Conservation (phyloP, 2,113 vertebrate genomes). For the Ochotona princeps region DNA sequence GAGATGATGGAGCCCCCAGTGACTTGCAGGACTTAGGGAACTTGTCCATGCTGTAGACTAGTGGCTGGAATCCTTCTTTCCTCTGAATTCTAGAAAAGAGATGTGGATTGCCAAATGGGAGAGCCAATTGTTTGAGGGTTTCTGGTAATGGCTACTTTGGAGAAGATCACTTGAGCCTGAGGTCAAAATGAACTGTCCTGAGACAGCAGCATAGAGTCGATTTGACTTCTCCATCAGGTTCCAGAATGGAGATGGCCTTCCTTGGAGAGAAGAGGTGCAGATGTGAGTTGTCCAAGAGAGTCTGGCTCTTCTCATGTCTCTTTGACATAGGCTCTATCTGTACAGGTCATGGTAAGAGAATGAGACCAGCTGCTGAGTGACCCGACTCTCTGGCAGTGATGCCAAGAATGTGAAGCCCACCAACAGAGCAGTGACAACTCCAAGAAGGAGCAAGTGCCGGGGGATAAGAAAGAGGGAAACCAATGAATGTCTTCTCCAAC, state of each 20-base stretch:
- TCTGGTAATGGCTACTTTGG: not conserved
- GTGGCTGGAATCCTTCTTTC: not conserved
- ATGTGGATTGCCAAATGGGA: not conserved
- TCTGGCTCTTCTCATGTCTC: not conserved
- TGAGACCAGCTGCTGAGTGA: fast-evolving
- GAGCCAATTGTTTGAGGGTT: not conserved
- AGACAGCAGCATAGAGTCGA: not conserved
- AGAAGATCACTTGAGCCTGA: not conserved
- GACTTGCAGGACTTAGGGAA: not conserved
- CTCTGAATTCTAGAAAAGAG: not conserved
- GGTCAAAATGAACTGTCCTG: not conserved
- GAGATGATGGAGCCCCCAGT: not conserved
- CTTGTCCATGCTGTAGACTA: not conserved
- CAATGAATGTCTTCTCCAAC: not conserved
- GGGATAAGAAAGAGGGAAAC: not conserved
- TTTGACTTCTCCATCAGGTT: not conserved
- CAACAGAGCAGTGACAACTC: not conserved
- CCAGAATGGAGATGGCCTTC: not conserved
- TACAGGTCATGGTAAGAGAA: not conserved
- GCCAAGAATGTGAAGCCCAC: not conserved
- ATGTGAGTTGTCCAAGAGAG: not conserved
- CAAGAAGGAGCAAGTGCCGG: no score
- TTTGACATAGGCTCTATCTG: not conserved
- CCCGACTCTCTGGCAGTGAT: not conserved
- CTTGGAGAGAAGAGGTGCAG: not conserved